These are phyloP conservation scores for Rambutsinella grinnellia DNA, from an alignment of 2,888 invertebrate genomes.

Conservation along the genomic window DNA sequence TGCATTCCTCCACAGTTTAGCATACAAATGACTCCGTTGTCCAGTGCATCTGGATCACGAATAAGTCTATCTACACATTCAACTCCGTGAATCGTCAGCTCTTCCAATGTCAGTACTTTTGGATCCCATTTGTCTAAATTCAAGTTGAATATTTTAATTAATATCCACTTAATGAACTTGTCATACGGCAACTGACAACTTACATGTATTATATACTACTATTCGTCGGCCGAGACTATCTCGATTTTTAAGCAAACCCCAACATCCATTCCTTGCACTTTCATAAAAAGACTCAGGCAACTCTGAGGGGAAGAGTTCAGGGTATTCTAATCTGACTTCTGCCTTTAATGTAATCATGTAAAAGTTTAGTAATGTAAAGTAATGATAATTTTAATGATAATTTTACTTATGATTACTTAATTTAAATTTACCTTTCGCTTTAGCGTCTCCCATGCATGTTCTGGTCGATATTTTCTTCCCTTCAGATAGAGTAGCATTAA, in stretches of 20 bases:
- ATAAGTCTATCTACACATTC: background rate
- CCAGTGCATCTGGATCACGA: background rate
- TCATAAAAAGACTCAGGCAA: background rate
- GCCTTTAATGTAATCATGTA: too few relatives aligned
- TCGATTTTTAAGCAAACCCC: slow-evolving; percentile 2
- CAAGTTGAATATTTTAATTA: too few relatives aligned
- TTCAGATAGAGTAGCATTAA: background rate
- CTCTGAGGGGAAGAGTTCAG: background rate
- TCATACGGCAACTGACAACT: too few relatives aligned
- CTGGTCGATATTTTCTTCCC: slow-evolving; percentile 15
- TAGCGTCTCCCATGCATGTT: background rate
- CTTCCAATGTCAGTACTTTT: background rate
- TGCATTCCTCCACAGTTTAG: slow-evolving; percentile 14
- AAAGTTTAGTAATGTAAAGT: too few relatives aligned
- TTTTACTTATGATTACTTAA: background rate
- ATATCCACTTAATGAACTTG: too few relatives aligned
- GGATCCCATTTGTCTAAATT: slow-evolving; percentile 19
- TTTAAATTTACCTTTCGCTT: background rate
- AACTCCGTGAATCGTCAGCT: background rate
- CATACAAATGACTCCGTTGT: slow-evolving; percentile 3
- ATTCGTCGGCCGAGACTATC: slow-evolving; percentile 5
- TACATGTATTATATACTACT: too few relatives aligned
- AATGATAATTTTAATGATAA: too few relatives aligned
- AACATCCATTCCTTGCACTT: background rate
- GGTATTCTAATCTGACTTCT: slow-evolving; percentile 4